Evolutionary conservation across 2,113 vertebrate genomes (phyloP), one percentile per base, ranked within the genome.

Genomic region (Pangasianodon gigas): DNA sequence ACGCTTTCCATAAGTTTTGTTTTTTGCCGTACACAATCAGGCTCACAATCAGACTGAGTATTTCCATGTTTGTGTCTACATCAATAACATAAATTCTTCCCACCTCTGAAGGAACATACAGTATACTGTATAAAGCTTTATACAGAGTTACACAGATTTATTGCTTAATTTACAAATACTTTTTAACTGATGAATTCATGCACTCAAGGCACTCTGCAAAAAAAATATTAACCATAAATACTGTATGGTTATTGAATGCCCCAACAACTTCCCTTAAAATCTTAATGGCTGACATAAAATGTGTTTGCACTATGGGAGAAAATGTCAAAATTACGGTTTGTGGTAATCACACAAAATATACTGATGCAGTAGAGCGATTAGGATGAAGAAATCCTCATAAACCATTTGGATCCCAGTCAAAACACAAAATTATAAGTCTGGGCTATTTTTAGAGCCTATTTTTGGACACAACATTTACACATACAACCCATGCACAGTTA

Each of bases 371-470:
- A 83, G 19, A 37, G 32, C 8, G 2, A 37, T 24, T 41, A 58
- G 19, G 81, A 11, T 32, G 9, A 82, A 82, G 0, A 82, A 0
- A 54, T 80, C 48, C 60, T 83, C 71, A 85, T 89, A 91, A 90
- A 65, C 67, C 88, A 86, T 93, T 87, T 84, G 67, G 88, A 89
- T 81, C 19, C 69, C 89, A 90, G 85, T 89, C 84, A 62, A 91
- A 92, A 92, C 92, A 90, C 88, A 90, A 89, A 89, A 90, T 88
- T 87, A 91, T 85, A 90, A 32, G 46, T 79, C n/a, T 71, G 26
- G n/a, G 84, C 69, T 89, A 89, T 92, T 87, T 92, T 91, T 91
- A 89, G 82, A 75, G 32, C 32, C 37, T 84, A 60, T 26, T 41
- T 84, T 41, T 60, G 37, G 21, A 16, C 51, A 75, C 24, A 87